These are phyloP conservation scores for Seriola rivoliana DNA, from an alignment of 2,113 vertebrate genomes.

Conservation along the genomic window DNA sequence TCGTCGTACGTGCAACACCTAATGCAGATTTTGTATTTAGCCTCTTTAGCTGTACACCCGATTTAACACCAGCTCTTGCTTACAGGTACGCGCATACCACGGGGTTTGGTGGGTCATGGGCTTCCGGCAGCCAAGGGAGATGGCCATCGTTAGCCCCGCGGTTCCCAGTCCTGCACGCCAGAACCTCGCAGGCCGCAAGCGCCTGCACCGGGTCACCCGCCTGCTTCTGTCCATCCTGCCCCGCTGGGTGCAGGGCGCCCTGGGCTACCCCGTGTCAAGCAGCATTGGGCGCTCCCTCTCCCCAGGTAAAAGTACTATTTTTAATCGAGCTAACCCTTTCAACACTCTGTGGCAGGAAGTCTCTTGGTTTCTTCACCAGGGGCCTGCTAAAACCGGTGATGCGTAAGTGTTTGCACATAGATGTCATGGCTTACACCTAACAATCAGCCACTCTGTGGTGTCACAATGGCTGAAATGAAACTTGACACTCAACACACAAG, in stretches of 20 bases:
- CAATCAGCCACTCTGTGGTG: no score
- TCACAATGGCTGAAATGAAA: background rate
- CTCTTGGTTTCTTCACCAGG: no score
- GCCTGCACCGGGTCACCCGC: conserved; percentile 43
- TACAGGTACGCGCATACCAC: conserved; percentile 72
- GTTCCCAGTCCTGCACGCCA: conserved; percentile 61
- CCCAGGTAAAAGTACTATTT: conserved; percentile 73
- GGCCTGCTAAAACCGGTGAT: no score
- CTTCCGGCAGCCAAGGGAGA: conserved; percentile 46
- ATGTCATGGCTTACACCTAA: no score
- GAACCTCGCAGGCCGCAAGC: conserved; percentile 75
- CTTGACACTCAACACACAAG: no score
- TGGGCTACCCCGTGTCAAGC: conserved; percentile 79
- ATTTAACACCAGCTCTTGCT: accelerated
- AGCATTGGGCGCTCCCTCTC: conserved; percentile 76
- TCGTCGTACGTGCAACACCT: conserved; percentile 73
- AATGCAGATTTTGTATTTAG: background rate
- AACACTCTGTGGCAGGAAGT: background rate
- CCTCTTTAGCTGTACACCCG: accelerated
- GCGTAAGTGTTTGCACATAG: no score
- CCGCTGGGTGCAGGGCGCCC: conserved; percentile 70
- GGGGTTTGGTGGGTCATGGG: conserved; percentile 81
- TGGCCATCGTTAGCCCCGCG: accelerated
- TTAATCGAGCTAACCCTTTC: background rate
- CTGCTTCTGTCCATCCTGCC: conserved; percentile 83